These are phyloP conservation scores for Camponotus fellah DNA, from an alignment of 2,888 invertebrate genomes.

Conservation along the genomic window DNA sequence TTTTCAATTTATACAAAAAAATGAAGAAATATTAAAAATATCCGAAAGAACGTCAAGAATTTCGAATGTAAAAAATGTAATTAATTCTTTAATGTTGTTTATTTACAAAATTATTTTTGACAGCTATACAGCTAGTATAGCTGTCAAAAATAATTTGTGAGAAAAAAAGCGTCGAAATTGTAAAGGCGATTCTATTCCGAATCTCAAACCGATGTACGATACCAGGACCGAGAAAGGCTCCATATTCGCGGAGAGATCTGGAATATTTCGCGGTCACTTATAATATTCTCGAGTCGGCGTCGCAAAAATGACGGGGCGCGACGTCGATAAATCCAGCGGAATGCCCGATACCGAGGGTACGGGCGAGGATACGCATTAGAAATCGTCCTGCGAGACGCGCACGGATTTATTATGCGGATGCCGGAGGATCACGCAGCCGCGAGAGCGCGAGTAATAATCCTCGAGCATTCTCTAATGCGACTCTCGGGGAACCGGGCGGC, in stretches of 20 bases:
- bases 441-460: slow-evolving; percentile 83
- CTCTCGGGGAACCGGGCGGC: slow-evolving; percentile 84
- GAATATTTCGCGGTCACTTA: slow-evolving; percentile 18
- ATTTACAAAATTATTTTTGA: not conserved
- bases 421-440: slow-evolving; percentile 82
- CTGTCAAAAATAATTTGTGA: not conserved
- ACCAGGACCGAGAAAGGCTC: not conserved
- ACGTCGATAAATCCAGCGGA: slow-evolving; percentile 15
- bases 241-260: not conserved
- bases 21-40: not conserved
- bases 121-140: not conserved
- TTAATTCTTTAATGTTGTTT: not conserved
- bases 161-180: not conserved
- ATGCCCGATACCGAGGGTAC: not conserved
- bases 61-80: not conserved
- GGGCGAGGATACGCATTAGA: slow-evolving; percentile 54
- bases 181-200: not conserved
- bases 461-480: slow-evolving; percentile 84
- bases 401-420: slow-evolving; percentile 82
- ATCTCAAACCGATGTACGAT: not conserved
- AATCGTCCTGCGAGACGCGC: slow-evolving; percentile 44
- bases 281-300: not conserved
- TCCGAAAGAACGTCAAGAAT: not conserved
- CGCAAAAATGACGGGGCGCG: not conserved
- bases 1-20: not conserved